Percentiles rank a stretch among this genome's conserved stretches.
Conservation (phyloP, 1,140 invertebrate species). For the Brachionus plicatilis region DNA sequence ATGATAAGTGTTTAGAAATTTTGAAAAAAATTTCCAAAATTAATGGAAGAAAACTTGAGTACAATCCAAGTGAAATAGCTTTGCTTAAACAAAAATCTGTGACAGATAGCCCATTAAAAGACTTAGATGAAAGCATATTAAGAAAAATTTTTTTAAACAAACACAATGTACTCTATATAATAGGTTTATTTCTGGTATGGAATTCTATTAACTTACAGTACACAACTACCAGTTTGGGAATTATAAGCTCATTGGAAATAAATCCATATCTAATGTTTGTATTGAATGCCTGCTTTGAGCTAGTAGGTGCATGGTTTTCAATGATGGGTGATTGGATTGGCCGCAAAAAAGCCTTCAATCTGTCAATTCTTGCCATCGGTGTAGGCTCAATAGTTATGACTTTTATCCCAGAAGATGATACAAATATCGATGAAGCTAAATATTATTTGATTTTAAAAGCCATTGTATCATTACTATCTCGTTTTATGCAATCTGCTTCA, state of each 20-base stretch:
- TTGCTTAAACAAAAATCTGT: neutral
- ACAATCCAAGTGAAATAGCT: neutral
- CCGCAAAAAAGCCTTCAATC: neutral
- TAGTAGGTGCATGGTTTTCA: slow-evolving; percentile 7
- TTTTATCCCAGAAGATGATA: neutral
- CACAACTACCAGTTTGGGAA: neutral
- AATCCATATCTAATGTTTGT: slow-evolving; percentile 35
- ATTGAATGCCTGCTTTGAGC: neutral
- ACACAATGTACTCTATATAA: neutral
- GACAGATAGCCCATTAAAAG: neutral
- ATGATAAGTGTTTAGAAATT: neutral
- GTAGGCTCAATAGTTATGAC: neutral
- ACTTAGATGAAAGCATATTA: neutral
- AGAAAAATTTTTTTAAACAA: neutral
- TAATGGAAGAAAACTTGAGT: neutral
- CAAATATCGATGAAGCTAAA: neutral
- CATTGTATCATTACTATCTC: neutral
- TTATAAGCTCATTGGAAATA: slow-evolving; percentile 21
- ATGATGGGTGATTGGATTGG: neutral
- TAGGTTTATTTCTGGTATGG: neutral
- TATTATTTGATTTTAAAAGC: neutral
- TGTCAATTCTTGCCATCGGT: neutral
- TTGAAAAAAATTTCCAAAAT: slow-evolving; percentile 6
- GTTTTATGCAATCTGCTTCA: neutral
- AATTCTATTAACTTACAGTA: slow-evolving; percentile 29